Evolutionary conservation across 2,113 vertebrate genomes (phyloP).

Genomic region (Rhinichthys klamathensis): DNA sequence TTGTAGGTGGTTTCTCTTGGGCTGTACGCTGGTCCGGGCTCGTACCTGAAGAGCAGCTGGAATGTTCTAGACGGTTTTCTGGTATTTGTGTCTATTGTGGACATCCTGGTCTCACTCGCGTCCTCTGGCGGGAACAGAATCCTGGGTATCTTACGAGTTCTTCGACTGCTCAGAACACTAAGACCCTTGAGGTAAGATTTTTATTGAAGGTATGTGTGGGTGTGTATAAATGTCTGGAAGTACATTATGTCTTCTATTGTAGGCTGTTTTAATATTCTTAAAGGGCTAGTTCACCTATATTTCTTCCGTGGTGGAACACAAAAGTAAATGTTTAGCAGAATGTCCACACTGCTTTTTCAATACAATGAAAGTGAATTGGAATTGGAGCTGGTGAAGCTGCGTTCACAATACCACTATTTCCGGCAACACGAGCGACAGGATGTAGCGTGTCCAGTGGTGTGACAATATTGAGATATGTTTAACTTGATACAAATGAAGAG

Average conservation of each 20-base stretch:
- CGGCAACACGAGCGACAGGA: no score
- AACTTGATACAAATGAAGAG: no score
- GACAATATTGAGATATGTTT: no score
- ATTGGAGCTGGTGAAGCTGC: neutral
- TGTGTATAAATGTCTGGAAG: neutral
- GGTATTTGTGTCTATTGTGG: constrained; percentile 93
- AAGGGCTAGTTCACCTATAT: neutral
- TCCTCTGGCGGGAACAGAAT: constrained; percentile 92
- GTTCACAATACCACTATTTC: no score
- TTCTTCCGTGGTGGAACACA: neutral
- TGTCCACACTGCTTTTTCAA: neutral
- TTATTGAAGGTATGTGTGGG: neutral
- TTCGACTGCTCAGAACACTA: constrained; percentile 90
- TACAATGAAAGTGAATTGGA: neutral
- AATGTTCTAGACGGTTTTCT: constrained; percentile 93
- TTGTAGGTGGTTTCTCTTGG: constrained; percentile 89
- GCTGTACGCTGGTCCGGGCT: constrained; percentile 84
- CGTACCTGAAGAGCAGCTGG: constrained; percentile 97
- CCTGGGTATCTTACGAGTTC: constrained; percentile 89
- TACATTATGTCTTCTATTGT: neutral
- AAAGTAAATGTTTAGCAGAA: neutral
- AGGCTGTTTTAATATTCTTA: neutral
- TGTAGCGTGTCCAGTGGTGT: no score
- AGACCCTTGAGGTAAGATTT: constrained; percentile 86
- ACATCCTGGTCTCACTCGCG: constrained; percentile 93